Evolutionary conservation across 2,888 invertebrate species (phyloP).

Genomic region (Ophonus ardosiacus): DNA sequence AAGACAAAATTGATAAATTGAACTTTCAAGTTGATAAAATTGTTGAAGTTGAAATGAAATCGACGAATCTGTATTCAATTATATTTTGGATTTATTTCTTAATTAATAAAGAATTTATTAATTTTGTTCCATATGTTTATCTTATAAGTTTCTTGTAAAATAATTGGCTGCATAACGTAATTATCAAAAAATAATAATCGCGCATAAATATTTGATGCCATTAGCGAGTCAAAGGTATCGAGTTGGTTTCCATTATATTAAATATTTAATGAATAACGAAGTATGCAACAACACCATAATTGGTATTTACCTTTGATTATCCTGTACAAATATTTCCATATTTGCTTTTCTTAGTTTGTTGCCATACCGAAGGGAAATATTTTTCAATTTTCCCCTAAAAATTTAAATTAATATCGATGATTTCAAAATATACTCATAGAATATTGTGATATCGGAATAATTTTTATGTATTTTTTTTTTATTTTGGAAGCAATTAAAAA

Average conservation of each 20-base stretch:
- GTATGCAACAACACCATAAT: background rate
- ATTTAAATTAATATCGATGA: background rate
- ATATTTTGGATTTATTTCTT: too few species aligned
- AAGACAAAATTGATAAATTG: too few species aligned
- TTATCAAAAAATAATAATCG: background rate
- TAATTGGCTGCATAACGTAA: background rate
- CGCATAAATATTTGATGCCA: background rate
- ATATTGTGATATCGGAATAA: too few species aligned
- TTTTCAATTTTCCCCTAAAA: background rate
- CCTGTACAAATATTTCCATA: background rate
- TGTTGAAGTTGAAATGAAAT: too few species aligned
- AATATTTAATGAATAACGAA: conserved; percentile 8
- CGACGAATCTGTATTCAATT: too few species aligned
- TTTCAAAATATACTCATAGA: too few species aligned
- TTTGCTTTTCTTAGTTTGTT: background rate
- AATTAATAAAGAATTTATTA: too few species aligned
- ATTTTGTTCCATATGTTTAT: too few species aligned
- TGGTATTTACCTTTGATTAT: background rate
- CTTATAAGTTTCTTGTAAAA: background rate
- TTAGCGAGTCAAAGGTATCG: background rate
- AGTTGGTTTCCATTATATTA: conserved; percentile 1
- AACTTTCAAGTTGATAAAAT: too few species aligned
- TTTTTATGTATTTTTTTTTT: too few species aligned
- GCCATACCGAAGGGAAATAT: background rate
- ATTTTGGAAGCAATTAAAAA: too few species aligned